Percentiles rank a stretch among this genome's conserved stretches.
Conservation (phyloP, 2,888 invertebrate genomes). For the Cordilura impudica region DNA sequence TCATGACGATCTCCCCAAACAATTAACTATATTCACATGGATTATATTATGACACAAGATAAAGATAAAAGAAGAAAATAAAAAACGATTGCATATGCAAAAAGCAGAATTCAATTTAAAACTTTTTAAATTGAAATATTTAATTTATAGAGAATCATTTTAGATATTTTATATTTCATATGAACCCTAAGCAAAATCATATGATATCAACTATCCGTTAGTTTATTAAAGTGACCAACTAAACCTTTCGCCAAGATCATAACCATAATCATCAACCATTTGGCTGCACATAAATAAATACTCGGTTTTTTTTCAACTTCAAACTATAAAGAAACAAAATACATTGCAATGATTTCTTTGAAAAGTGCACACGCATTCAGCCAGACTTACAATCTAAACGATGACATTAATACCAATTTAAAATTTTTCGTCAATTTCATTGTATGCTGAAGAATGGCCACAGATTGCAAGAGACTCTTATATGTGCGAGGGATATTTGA, state of each 20-base stretch:
- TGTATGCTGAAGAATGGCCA: constrained; percentile 9
- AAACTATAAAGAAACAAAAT: neutral
- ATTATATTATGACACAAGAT: constrained; percentile 54
- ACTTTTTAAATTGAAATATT: constrained; percentile 55
- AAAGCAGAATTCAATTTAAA: constrained; percentile 53
- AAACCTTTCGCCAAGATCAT: constrained; percentile 54
- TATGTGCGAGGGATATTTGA: neutral
- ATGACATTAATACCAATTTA: constrained; percentile 45
- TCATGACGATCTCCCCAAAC: neutral
- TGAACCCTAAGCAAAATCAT: neutral
- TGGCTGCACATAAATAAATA: constrained; percentile 7
- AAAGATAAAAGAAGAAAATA: neutral
- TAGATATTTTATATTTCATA: constrained; percentile 35
- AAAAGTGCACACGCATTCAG: constrained; percentile 14
- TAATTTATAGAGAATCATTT: constrained; percentile 54
- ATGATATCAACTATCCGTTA: constrained; percentile 6
- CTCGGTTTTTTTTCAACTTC: neutral
- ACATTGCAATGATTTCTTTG: constrained; percentile 3
- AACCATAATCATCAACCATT: constrained; percentile 45
- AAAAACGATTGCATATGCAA: neutral
- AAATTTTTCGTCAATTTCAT: constrained; percentile 49
- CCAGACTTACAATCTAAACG: constrained; percentile 2
- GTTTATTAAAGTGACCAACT: constrained; percentile 45
- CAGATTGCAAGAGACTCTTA: neutral
- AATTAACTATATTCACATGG: constrained; percentile 47